Evolutionary conservation across 1,140 invertebrate species (phyloP), one percentile per base, ranked within the genome.

Genomic region (Drosophila kurseongensis): DNA sequence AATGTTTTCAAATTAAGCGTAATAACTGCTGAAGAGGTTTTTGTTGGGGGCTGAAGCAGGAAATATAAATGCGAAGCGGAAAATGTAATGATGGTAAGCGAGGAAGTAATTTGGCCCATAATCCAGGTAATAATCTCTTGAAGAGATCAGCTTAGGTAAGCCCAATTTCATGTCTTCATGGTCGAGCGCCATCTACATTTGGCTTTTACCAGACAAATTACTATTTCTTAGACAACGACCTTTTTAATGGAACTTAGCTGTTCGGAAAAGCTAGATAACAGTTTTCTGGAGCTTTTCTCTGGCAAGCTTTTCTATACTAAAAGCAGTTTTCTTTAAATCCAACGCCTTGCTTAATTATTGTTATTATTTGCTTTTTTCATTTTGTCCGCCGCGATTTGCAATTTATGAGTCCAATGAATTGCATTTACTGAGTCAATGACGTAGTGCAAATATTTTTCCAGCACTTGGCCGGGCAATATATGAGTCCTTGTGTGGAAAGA

Each of bases 1-100:
- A 78, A 77, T 78, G 75, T 78, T 86, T 86, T 80, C 75, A 88
- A 88, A 89, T 88, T 86, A 86, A 86, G 83, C 76, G 42, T 83
- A 88, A 83, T 71, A 66, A 62, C 47, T 50, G 40, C 40, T 16
- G 48, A 18, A 40, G 42, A 32, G 41, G 18, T 66, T 67, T 50
- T 16, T 40, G 42, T 60, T 50, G 32, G 48, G 27, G 38, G 45
- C 32, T 16, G 18, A 35, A 13, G 13, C 35, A 32, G 60, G 40
- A 54, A 75, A 23, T 36, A 51, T 12, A 14, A 45, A 35, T 52
- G 16, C 6, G 16, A 38, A 16, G 36, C 27, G 14, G 50, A 32
- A 63, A 62, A 45, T 42, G 12, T 54, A 59, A 66, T 75, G 8
- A 68, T 13, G 61, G 29, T 8, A 35, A 57, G 23, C 29, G 54